These are phyloP conservation scores for Diphyllodes magnificus DNA, from an alignment of 2,113 vertebrate species.

Conservation along the genomic window DNA sequence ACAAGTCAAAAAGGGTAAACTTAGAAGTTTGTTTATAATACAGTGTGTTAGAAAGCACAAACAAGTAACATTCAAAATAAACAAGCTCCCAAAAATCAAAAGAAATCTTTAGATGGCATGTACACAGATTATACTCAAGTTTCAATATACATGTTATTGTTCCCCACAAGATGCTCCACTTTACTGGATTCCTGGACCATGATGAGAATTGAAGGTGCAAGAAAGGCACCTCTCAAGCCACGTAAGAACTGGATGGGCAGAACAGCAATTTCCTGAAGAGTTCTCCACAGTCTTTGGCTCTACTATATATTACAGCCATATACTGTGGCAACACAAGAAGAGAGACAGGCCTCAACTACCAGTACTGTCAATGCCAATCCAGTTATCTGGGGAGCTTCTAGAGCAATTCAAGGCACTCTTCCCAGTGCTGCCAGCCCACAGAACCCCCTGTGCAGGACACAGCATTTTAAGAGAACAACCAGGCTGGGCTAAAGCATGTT, in stretches of 20 bases:
- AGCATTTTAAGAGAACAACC: constrained; percentile 3
- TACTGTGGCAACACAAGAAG: neutral
- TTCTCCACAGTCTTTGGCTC: constrained; percentile 17
- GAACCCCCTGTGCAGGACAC: neutral
- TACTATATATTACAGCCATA: neutral
- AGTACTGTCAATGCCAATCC: neutral
- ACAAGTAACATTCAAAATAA: constrained; percentile 58
- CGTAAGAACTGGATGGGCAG: neutral
- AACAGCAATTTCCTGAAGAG: neutral
- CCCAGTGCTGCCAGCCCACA: constrained; percentile 37
- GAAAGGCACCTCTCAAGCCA: constrained; percentile 12
- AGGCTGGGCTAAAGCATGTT: constrained; percentile 9
- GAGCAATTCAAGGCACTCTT: constrained; percentile 61
- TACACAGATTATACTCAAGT: constrained; percentile 50
- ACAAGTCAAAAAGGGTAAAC: constrained; percentile 25
- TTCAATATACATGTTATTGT: constrained; percentile 52
- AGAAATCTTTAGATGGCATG: constrained; percentile 35
- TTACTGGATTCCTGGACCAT: constrained; percentile 18
- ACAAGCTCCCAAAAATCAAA: constrained; percentile 34
- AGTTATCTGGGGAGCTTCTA: constrained; percentile 13
- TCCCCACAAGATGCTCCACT: constrained; percentile 34
- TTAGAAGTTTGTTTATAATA: constrained; percentile 57
- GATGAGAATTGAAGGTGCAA: neutral
- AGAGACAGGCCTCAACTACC: neutral
- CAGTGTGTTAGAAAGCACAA: constrained; percentile 66